phyloP scores from a whole-genome alignment of 2,113 vertebrate species.

The Erythrocercus mccallii region DNA sequence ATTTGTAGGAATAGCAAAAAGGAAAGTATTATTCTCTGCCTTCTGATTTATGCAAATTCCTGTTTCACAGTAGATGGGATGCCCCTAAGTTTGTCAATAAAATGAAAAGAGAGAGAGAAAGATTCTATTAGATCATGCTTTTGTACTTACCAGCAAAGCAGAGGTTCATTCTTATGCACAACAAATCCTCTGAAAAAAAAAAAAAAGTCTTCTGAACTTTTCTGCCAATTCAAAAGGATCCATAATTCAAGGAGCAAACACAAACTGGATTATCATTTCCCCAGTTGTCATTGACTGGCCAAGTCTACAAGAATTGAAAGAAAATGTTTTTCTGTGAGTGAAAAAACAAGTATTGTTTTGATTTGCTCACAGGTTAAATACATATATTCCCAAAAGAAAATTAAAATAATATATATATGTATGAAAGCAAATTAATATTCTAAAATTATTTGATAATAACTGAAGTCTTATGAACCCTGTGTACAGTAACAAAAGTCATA shows the following conservation, averaged over 20 bases:
- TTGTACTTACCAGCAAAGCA: background rate
- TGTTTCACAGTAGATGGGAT: background rate
- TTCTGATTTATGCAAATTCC: slow-evolving; percentile 53
- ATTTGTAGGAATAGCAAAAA: background rate
- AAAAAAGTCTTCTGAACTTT: background rate
- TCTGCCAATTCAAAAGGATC: background rate
- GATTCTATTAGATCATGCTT: slow-evolving; percentile 3
- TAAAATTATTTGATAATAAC: background rate
- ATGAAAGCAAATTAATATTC: background rate
- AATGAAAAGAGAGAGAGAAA: slow-evolving; percentile 37
- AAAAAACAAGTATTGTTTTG: background rate
- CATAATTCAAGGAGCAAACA: background rate
- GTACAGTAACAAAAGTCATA: background rate
- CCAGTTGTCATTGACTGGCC: background rate
- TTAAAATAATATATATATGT: background rate
- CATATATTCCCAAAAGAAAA: background rate
- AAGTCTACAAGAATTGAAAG: background rate
- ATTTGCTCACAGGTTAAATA: background rate
- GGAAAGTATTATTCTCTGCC: background rate
- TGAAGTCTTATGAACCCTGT: background rate
- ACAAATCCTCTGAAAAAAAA: background rate
- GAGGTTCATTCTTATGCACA: slow-evolving; percentile 31
- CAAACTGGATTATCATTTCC: background rate
- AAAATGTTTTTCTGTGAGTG: background rate
- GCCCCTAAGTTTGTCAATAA: slow-evolving; percentile 42